phyloP scores from a whole-genome alignment of 2,113 vertebrate genomes.

The Pygoscelis adeliae region DNA sequence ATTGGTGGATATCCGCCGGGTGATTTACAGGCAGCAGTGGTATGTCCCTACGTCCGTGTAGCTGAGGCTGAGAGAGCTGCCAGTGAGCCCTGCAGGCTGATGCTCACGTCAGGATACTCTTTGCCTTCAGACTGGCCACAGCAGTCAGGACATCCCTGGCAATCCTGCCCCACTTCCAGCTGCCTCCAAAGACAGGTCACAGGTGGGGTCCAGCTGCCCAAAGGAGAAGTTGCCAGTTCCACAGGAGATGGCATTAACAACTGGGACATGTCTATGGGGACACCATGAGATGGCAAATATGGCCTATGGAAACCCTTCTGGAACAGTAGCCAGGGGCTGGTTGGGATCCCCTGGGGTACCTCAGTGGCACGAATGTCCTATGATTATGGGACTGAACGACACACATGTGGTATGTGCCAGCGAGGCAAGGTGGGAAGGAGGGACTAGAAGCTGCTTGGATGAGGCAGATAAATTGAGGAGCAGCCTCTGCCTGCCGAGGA shows the following conservation, averaged over 20 bases:
- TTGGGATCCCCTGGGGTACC: not conserved
- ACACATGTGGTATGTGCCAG: not conserved
- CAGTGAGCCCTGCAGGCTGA: not conserved
- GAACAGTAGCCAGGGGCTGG: not conserved
- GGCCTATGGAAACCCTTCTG: not conserved
- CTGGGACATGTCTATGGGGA: fast-evolving
- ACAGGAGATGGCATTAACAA: not conserved
- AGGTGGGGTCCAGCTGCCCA: not conserved
- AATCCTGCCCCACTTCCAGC: not conserved
- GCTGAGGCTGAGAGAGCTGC: not conserved
- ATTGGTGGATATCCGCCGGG: not conserved
- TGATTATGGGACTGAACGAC: not conserved
- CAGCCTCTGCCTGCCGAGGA: not conserved
- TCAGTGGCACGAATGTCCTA: not conserved
- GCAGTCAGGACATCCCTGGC: not conserved
- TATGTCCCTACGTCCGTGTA: fast-evolving
- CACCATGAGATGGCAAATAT: not conserved
- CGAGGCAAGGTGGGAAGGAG: fast-evolving
- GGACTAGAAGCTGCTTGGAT: not conserved
- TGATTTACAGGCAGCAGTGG: not conserved
- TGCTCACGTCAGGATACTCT: not conserved
- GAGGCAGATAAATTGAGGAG: not conserved
- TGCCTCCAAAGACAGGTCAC: not conserved
- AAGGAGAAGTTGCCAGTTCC: not conserved
- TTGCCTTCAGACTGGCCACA: not conserved